Conservation (phyloP, 2,113 vertebrate genomes). For the Sinocyclocheilus rhinocerous region DNA sequence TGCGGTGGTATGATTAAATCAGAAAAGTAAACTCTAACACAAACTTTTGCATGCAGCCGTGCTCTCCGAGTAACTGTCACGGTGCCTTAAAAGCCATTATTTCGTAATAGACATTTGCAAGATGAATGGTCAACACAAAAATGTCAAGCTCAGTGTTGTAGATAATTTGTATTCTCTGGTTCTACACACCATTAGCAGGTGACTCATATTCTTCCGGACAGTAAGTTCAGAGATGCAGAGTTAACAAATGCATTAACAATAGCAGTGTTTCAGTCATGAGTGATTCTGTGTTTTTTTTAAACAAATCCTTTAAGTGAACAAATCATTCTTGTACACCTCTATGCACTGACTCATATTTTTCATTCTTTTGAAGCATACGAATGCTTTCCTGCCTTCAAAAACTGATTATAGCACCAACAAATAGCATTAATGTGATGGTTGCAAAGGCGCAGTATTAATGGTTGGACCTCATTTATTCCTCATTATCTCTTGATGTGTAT, state of each 20-base stretch:
- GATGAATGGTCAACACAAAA: slow-evolving; percentile 49
- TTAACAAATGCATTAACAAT: slow-evolving; percentile 3
- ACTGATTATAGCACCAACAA: background rate
- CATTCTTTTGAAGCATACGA: background rate
- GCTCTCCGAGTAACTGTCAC: slow-evolving; percentile 21
- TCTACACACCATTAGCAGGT: slow-evolving; percentile 42
- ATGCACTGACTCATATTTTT: background rate
- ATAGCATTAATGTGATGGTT: background rate
- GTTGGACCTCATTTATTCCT: background rate
- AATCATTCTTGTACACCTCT: background rate
- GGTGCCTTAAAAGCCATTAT: slow-evolving; percentile 43
- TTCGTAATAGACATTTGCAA: slow-evolving; percentile 55
- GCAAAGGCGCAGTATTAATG: no score
- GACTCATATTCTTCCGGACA: slow-evolving; percentile 45
- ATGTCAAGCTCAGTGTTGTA: slow-evolving; percentile 39
- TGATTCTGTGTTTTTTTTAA: background rate
- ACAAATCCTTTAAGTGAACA: background rate
- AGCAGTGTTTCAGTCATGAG: background rate
- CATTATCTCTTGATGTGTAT: slow-evolving; percentile 28
- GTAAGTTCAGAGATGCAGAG: slow-evolving; percentile 13
- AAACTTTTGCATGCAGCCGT: background rate
- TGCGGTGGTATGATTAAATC: slow-evolving; percentile 39
- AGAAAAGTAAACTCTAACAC: slow-evolving; percentile 34
- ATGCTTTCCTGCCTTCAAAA: background rate
- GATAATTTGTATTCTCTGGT: slow-evolving; percentile 44